Evolutionary conservation across 2,797 vertebrate species (phyloP).

Genomic region (Menidia menidia): DNA sequence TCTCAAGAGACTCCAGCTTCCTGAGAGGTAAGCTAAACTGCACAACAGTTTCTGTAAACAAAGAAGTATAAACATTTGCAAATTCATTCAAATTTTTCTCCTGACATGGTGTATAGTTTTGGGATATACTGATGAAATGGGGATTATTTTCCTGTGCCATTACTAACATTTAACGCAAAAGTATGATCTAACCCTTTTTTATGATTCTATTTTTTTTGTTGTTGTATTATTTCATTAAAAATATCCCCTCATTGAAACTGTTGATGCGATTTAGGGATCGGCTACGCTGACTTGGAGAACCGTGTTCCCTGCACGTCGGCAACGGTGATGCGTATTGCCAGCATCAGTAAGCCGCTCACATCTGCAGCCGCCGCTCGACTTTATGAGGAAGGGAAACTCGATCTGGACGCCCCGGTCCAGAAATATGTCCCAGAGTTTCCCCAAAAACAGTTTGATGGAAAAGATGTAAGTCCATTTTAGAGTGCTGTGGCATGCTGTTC

Average conservation of each 20-base stretch:
- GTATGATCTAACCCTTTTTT: no score
- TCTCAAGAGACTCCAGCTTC: neutral
- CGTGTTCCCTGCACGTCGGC: conserved; percentile 88
- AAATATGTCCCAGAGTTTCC: conserved; percentile 97
- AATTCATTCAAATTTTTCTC: no score
- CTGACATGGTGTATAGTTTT: no score
- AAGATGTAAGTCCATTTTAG: conserved; percentile 84
- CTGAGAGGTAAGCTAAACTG: neutral
- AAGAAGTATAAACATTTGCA: no score
- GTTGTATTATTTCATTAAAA: no score
- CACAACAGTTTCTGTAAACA: neutral
- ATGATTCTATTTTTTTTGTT: no score
- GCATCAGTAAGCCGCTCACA: conserved; percentile 96
- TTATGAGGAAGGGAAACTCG: conserved; percentile 92
- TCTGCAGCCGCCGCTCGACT: conserved; percentile 90
- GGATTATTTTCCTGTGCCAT: neutral
- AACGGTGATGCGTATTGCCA: conserved; percentile 95
- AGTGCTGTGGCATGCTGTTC: neutral
- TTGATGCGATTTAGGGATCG: conserved; percentile 83
- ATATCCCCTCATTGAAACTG: conserved; percentile 1
- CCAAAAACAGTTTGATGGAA: conserved; percentile 91
- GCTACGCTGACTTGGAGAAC: conserved; percentile 96
- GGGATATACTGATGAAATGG: neutral
- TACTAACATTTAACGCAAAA: no score
- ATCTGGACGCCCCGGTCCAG: conserved; percentile 93